phyloP scores from a whole-genome alignment of 2,888 invertebrate genomes.

The Cyclophora albipunctata region DNA sequence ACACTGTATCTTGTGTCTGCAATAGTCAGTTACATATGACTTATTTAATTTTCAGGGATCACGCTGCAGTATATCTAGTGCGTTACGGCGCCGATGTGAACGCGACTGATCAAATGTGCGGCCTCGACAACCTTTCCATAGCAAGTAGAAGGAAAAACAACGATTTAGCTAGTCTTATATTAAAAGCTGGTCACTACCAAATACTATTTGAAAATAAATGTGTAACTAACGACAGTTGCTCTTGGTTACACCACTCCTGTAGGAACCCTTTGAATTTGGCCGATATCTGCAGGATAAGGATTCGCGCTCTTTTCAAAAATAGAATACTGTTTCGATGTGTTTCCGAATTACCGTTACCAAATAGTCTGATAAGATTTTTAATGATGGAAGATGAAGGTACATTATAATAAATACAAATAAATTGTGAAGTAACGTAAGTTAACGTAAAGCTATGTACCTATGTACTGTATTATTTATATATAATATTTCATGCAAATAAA shows the following conservation, averaged over 20 bases:
- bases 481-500: not conserved
- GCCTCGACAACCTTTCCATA: slow-evolving; percentile 73
- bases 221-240: slow-evolving; percentile 23
- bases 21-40: too few species aligned
- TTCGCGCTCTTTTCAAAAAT: slow-evolving; percentile 47
- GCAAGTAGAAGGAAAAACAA: slow-evolving; percentile 55
- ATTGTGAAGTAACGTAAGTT: not conserved
- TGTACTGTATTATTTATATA: too few species aligned
- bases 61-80: slow-evolving; percentile 74
- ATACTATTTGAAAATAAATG: slow-evolving; percentile 14
- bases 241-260: slow-evolving; percentile 55
- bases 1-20: too few species aligned
- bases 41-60: slow-evolving; percentile 43
- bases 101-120: slow-evolving; percentile 70
- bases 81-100: slow-evolving; percentile 79
- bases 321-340: slow-evolving; percentile 53
- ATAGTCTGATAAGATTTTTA: slow-evolving; percentile 71
- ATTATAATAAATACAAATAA: not conserved
- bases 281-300: slow-evolving; percentile 75
- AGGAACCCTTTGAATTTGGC: slow-evolving; percentile 68
- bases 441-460: not conserved
- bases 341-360: slow-evolving; percentile 69
- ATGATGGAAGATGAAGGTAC: slow-evolving; percentile 69
- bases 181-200: slow-evolving; percentile 55
- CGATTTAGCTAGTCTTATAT: slow-evolving; percentile 46